Percentiles rank a stretch among this genome's conserved stretches.
These are phyloP conservation scores for Melipona quadrifasciata DNA, from an alignment of 1,140 invertebrate species.

Conservation along the genomic window DNA sequence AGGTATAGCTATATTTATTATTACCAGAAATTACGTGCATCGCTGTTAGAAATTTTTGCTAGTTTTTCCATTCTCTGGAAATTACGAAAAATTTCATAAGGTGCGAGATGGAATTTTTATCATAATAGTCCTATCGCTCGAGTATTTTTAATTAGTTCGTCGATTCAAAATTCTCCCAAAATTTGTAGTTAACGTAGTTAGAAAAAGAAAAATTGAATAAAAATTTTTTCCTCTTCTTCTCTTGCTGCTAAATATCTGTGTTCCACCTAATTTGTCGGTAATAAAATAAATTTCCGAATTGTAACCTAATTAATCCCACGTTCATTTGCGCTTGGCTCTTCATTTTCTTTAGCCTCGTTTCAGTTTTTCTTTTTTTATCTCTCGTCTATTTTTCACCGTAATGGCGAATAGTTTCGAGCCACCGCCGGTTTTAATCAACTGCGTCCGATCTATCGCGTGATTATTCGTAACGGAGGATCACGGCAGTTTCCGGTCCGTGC, in stretches of 20 bases:
- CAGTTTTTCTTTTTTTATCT: background rate
- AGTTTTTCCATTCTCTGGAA: background rate
- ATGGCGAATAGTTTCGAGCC: background rate
- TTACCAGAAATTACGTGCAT: background rate
- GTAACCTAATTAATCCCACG: background rate
- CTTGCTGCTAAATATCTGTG: too few relatives aligned
- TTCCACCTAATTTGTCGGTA: too few relatives aligned
- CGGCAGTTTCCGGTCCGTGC: constrained; percentile 5
- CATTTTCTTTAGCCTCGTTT: background rate
- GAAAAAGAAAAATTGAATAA: too few relatives aligned
- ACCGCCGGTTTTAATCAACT: constrained; percentile 40
- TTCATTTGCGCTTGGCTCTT: background rate
- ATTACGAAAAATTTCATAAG: background rate
- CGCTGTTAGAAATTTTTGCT: too few relatives aligned
- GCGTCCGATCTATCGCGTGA: constrained; percentile 15
- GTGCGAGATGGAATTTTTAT: background rate
- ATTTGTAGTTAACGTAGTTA: too few relatives aligned
- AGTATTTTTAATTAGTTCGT: background rate
- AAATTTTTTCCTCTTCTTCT: too few relatives aligned
- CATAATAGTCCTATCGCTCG: background rate
- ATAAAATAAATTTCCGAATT: background rate
- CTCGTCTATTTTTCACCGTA: background rate
- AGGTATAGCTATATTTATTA: background rate
- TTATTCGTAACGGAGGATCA: constrained; percentile 30
- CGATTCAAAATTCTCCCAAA: too few relatives aligned